Evolutionary conservation across 2,888 invertebrate genomes (phyloP).

Genomic region (Lampropteryx suffumata): DNA sequence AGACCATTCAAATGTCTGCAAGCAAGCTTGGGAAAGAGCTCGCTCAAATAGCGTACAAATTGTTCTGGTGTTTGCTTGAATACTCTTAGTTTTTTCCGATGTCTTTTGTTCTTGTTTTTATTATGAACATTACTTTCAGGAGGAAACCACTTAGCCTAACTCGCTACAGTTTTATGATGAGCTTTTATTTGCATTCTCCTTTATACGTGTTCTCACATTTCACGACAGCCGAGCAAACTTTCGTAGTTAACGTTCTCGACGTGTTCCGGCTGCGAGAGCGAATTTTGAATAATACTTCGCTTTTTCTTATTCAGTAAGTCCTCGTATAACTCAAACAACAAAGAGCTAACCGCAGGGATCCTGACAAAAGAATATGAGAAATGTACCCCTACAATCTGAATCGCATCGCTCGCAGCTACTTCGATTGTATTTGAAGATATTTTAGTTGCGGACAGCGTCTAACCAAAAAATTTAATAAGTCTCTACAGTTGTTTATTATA

Average conservation of each 20-base stretch:
- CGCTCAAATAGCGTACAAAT: conserved; percentile 37
- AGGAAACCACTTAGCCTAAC: conserved; percentile 27
- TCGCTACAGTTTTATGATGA: conserved; percentile 36
- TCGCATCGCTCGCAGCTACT: conserved; percentile 61
- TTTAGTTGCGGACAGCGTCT: conserved; percentile 44
- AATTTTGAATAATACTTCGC: conserved; percentile 62
- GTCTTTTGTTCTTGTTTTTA: conserved; percentile 8
- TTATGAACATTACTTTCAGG: conserved; percentile 13
- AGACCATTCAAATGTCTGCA: conserved; percentile 49
- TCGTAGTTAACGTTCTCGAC: conserved; percentile 47
- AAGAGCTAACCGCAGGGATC: conserved; percentile 66
- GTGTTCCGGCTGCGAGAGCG: conserved; percentile 47
- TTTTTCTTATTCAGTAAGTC: conserved; percentile 70
- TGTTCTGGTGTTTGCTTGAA: conserved; percentile 8
- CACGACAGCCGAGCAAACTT: conserved; percentile 44
- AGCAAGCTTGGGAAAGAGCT: conserved; percentile 42
- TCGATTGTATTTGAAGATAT: conserved; percentile 72
- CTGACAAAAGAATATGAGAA: conserved; percentile 78
- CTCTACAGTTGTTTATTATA: too few species aligned
- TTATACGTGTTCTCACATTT: conserved; percentile 35
- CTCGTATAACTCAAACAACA: conserved; percentile 71
- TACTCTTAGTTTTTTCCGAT: conserved; percentile 3
- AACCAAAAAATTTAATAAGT: too few species aligned
- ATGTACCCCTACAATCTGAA: conserved; percentile 68
- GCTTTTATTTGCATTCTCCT: conserved; percentile 37